Conservation (phyloP, 1,140 invertebrate species). For the Zophobas morio region DNA sequence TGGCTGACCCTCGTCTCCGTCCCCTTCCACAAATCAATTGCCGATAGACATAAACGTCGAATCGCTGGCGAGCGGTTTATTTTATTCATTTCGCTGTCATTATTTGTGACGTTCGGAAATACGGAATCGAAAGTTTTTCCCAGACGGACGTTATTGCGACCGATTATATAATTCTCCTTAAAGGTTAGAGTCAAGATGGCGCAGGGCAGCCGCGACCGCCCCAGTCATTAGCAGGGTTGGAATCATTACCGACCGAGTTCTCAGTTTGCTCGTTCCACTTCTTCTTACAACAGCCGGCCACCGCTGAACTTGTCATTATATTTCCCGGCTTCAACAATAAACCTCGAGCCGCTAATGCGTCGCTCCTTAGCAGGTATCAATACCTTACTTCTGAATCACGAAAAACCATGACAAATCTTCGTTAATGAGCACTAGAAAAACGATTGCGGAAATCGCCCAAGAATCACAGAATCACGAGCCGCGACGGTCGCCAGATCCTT, state of each 20-base stretch:
- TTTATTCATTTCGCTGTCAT: conserved; percentile 23
- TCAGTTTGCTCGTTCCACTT: conserved; percentile 37
- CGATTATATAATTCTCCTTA: conserved; percentile 10
- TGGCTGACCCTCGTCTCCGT: conserved; percentile 17
- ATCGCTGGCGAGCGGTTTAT: conserved; percentile 4
- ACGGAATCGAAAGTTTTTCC: not conserved
- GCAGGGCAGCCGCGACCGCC: conserved; percentile 8
- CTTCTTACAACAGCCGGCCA: conserved; percentile 27
- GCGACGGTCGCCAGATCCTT: not conserved
- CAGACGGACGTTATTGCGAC: not conserved
- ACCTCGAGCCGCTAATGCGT: conserved; percentile 36
- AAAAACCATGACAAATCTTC: too few relatives aligned
- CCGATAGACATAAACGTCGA: conserved; percentile 11
- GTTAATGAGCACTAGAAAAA: too few relatives aligned
- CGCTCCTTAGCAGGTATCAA: not conserved
- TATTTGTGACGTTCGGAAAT: conserved; percentile 10
- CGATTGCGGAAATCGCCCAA: too few relatives aligned
- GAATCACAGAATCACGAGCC: too few relatives aligned
- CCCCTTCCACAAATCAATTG: conserved; percentile 5
- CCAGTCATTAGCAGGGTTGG: conserved; percentile 33
- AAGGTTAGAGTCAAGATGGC: conserved; percentile 7
- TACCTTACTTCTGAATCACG: too few relatives aligned
- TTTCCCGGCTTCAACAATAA: conserved; percentile 37
- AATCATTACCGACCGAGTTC: conserved; percentile 31
- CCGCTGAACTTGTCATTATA: conserved; percentile 39